A percentile compares a stretch with the other conserved stretches of the same genome.
phyloP scores from a whole-genome alignment of 2,888 invertebrate species.

The Orthosia gothica region DNA sequence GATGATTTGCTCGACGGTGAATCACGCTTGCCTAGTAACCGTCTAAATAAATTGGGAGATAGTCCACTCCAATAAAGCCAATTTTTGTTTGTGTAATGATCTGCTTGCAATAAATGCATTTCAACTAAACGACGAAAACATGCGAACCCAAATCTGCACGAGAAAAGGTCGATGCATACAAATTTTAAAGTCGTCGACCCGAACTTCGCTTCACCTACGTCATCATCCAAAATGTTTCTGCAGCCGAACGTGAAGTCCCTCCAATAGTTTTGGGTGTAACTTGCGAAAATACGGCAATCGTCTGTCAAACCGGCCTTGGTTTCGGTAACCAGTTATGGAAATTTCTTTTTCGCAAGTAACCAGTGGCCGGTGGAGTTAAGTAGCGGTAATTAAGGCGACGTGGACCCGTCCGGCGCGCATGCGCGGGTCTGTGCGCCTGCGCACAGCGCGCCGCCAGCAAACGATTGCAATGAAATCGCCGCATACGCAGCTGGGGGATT shows the following conservation, averaged over 20 bases:
- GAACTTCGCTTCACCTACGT: slow-evolving; percentile 23
- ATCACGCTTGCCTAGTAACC: too few species aligned
- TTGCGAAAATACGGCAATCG: slow-evolving; percentile 50
- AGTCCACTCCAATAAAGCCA: background rate
- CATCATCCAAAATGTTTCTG: slow-evolving; percentile 11
- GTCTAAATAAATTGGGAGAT: background rate
- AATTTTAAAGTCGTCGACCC: slow-evolving; percentile 26
- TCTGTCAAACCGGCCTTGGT: slow-evolving; percentile 39
- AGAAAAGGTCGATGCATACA: background rate
- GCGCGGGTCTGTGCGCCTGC: slow-evolving; percentile 22
- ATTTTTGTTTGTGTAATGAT: background rate
- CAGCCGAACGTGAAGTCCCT: slow-evolving; percentile 16
- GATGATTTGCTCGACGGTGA: too few species aligned
- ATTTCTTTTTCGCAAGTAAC: slow-evolving; percentile 65
- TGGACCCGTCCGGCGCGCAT: slow-evolving; percentile 20
- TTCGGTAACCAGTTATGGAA: slow-evolving; percentile 62
- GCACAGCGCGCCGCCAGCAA: slow-evolving; percentile 19
- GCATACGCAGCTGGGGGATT: slow-evolving; percentile 52
- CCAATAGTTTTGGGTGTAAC: slow-evolving; percentile 31
- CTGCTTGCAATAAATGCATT: background rate
- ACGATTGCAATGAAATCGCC: slow-evolving; percentile 60
- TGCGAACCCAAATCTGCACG: background rate
- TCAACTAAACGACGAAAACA: background rate
- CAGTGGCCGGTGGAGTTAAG: slow-evolving; percentile 48
- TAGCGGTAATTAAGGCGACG: slow-evolving; percentile 60